phyloP scores from a whole-genome alignment of 35 echinoderm and acorn worm genomes.

The Holothuria glaberrima region DNA sequence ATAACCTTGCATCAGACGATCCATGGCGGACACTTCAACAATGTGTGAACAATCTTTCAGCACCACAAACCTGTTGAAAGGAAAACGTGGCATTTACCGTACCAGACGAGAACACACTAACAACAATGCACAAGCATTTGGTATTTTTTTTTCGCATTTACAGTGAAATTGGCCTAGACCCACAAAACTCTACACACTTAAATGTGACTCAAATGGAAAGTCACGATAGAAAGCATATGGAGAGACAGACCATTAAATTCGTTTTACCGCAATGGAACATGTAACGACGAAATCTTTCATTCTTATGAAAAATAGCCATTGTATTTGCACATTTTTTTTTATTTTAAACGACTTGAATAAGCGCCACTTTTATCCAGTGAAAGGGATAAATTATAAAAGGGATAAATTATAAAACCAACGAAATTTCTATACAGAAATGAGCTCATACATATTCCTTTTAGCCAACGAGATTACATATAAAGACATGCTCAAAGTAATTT shows the following conservation, averaged over 20 bases:
- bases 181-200: neutral
- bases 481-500: too few species aligned
- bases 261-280: too few species aligned
- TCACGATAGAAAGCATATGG: neutral
- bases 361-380: neutral
- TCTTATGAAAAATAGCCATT: too few species aligned
- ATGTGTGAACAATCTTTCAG: conserved; percentile 71
- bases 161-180: neutral
- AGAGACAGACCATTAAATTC: neutral
- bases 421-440: too few species aligned
- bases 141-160: neutral
- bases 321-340: too few species aligned
- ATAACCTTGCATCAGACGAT: conserved; percentile 41
- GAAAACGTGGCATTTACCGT: neutral
- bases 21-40: conserved; percentile 54
- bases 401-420: neutral
- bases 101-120: neutral
- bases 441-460: neutral
- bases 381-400: neutral
- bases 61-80: conserved; percentile 46
- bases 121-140: neutral
- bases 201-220: neutral
- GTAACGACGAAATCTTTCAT: too few species aligned
- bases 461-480: neutral
- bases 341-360: neutral